Evolutionary conservation across 2,797 vertebrate species (phyloP), one percentile per base, ranked within the genome.

Genomic region (Paramormyrops hopkinsi): DNA sequence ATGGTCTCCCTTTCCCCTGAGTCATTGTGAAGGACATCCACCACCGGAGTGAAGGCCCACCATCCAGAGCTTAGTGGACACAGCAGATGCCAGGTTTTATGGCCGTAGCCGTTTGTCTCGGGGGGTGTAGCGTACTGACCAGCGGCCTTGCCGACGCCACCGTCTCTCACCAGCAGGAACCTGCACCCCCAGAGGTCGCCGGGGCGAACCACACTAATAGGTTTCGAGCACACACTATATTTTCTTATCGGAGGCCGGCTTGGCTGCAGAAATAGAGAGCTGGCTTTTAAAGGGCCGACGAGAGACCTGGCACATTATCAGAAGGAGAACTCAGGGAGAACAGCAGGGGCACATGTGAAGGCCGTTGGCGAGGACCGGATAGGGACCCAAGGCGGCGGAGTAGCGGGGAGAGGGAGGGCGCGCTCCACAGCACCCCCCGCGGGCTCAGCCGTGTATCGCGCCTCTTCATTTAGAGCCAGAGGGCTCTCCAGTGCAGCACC

Each of bases 161-260:
- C n/a, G 54, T 41, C 90, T 86, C 37, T 22, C 85, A 88, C 56
- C 65, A 89, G 88, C 90, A 22, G 73, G 92, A 50, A 88, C 92
- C 90, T 91, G 86, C 91, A 91, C 14, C 92, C 94, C 93, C 95
- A 94, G 95, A 96, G 95, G 95, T 96, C 94, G 95, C 91, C 90
- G 88, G 25, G 69, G 91, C 48, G 91, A 92, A 90, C 90, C 88
- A 90, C 94, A 93, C 94, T 95, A 94, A 96, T 95, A 93, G 93
- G 94, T 94, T 92, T 90, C 90, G 90, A 92, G 91, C 88, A 90
- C 93, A 46, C 50, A 88, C 88, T 94, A 92, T 94, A 92, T 93
- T 93, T 93, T 93, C 92, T 93, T 95, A 94, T 95, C 93, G 92
- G 92, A 92, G 90, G 93, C 91, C 90, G 91, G 93, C 95, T 92